Evolutionary conservation across 2,888 invertebrate species (phyloP), one percentile per base, ranked within the genome.

Genomic region (Tridacna gigas): DNA sequence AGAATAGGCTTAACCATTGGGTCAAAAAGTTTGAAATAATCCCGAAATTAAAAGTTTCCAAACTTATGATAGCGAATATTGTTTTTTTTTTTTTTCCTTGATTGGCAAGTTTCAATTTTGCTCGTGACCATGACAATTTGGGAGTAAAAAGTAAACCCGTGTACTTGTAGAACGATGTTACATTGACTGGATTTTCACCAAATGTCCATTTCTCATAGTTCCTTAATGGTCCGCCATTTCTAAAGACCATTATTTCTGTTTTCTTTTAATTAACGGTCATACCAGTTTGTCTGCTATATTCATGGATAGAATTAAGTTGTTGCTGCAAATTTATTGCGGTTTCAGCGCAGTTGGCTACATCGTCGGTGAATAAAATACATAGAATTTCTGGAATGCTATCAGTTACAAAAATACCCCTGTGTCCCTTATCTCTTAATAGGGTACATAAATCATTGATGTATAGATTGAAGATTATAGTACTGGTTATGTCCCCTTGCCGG

Each of bases 381-480:
- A 76, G 1, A 4, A 65, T 65, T 45, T 63, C 76, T 47, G 61
- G 45, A 60, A 65, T 61, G 18, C n/a, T 15, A n/a, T 61, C 61
- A 61, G 74, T 61, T 56, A 74, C 22, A 74, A 74, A 74, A 37
- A 74, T 28, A 26, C 60, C 74, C 26, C n/a, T 28, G n/a, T 37
- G 28, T 15, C 61, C 51, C 56, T 61, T 60, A 5, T n/a, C 15
- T 45, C 20, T 76, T 26, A 76, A 28, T 22, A 60, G 65, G 45
- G 65, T 63, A 45, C 37, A 37, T 37, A 76, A 47, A 20, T 76
- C 76, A 47, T 76, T 76, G 3, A 76, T 76, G 45, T 61, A 37
- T 15, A 76, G 22, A 65, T 13, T 26, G 25, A 76, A 76, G 7
- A 76, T 76, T 7, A 65, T 76, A 20, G 76, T 60, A 47, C 63